A percentile compares a stretch with the other conserved stretches of the same genome.
Evolutionary conservation across 1,140 invertebrate species (phyloP).

Genomic region (Episyrphus balteatus): DNA sequence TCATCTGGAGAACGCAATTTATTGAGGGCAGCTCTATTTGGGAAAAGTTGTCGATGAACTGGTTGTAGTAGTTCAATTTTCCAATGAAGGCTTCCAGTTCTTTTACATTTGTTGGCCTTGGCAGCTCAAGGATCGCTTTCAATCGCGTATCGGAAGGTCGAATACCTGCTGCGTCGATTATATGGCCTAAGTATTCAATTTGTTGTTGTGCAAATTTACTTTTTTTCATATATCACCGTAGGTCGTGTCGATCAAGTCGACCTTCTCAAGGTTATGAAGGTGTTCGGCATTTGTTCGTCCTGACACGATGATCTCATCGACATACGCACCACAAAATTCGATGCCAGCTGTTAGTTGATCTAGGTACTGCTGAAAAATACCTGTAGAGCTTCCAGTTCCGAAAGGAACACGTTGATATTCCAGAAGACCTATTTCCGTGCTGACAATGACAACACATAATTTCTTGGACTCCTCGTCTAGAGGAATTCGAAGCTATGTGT

Average conservation of each 20-base stretch:
- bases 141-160: constrained; percentile 7
- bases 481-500: constrained; percentile 1
- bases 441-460: constrained; percentile 3
- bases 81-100: constrained; percentile 29
- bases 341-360: background rate
- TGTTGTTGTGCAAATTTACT: constrained; percentile 10
- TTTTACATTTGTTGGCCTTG: constrained; percentile 20
- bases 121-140: constrained; percentile 15
- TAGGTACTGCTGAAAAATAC: background rate
- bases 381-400: background rate
- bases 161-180: constrained; percentile 15
- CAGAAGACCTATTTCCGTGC: background rate
- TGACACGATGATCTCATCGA: constrained; percentile 1
- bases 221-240: constrained; percentile 10
- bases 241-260: background rate
- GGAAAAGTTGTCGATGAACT: constrained; percentile 16
- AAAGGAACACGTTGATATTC: background rate
- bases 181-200: constrained; percentile 19
- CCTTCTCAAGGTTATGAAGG: too few relatives aligned
- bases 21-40: constrained; percentile 9
- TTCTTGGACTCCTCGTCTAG: background rate
- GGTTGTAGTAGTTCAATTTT: constrained; percentile 33
- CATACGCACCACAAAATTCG: background rate
- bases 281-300: background rate
- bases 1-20: constrained; percentile 11